Percentiles rank a stretch among this genome's conserved stretches.
phyloP scores from a whole-genome alignment of 2,888 invertebrate species.

The Thyatira batis region DNA sequence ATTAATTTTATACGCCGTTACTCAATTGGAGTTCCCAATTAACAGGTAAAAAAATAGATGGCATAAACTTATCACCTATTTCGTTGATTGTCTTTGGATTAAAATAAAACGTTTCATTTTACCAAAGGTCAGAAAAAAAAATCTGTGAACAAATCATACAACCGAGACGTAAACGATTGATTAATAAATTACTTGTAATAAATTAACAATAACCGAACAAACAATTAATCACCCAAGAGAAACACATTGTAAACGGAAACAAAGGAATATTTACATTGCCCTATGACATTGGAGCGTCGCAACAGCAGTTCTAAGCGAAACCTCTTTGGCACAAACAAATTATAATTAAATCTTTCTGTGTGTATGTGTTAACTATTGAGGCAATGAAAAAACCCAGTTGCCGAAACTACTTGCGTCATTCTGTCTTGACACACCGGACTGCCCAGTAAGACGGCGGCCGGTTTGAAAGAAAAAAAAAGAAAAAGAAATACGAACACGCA shows the following conservation, averaged over 20 bases:
- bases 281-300: slow-evolving; percentile 3
- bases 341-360: slow-evolving; percentile 17
- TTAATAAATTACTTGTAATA: background rate
- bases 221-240: background rate
- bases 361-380: slow-evolving; percentile 43
- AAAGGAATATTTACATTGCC: background rate
- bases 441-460: slow-evolving; percentile 46
- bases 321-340: slow-evolving; percentile 8
- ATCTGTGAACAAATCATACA: too few species aligned
- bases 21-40: too few species aligned
- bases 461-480: slow-evolving; percentile 53
- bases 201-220: background rate
- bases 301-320: background rate
- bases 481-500: slow-evolving; percentile 36
- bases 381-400: slow-evolving; percentile 67
- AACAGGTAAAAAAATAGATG: too few species aligned
- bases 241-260: slow-evolving; percentile 1
- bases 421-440: slow-evolving; percentile 60
- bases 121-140: too few species aligned
- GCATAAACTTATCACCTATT: too few species aligned
- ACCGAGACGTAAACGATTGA: background rate
- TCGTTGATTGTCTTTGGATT: background rate
- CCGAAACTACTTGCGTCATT: slow-evolving; percentile 77
- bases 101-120: background rate
- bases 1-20: too few species aligned